A percentile compares a stretch with the other conserved stretches of the same genome.
Conservation (phyloP, 2,113 vertebrate genomes). For the Chrysochloris asiatica region DNA sequence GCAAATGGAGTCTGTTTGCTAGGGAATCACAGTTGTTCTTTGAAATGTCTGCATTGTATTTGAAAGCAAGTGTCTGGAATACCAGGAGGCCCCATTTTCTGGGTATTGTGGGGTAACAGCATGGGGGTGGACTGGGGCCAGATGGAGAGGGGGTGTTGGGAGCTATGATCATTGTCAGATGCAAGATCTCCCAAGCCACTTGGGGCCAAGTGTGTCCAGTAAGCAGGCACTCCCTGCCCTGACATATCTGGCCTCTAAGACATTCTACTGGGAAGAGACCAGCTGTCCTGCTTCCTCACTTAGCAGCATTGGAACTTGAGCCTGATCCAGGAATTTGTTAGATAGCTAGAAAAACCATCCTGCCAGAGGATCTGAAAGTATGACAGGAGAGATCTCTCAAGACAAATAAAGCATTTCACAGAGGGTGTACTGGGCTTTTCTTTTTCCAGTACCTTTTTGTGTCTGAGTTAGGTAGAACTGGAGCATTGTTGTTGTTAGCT, state of each 20-base stretch:
- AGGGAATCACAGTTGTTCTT: accelerated
- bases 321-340: slow-evolving; percentile 46
- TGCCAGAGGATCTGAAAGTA: background rate
- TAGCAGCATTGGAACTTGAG: background rate
- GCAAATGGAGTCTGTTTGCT: background rate
- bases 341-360: background rate
- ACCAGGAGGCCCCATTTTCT: background rate
- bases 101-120: background rate
- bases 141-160: accelerated
- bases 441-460: background rate
- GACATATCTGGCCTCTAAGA: background rate
- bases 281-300: slow-evolving; percentile 39
- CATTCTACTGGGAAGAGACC: background rate
- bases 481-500: background rate
- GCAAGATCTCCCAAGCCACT: background rate
- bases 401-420: background rate
- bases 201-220: slow-evolving; percentile 3
- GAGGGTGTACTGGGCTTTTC: accelerated
- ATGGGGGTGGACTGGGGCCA: accelerated
- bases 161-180: background rate
- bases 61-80: background rate
- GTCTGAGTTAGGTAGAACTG: accelerated
- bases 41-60: background rate
- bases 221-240: background rate
- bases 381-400: too few species aligned